phyloP scores from a whole-genome alignment of 2,888 invertebrate genomes.

The Ligdia adustata region DNA sequence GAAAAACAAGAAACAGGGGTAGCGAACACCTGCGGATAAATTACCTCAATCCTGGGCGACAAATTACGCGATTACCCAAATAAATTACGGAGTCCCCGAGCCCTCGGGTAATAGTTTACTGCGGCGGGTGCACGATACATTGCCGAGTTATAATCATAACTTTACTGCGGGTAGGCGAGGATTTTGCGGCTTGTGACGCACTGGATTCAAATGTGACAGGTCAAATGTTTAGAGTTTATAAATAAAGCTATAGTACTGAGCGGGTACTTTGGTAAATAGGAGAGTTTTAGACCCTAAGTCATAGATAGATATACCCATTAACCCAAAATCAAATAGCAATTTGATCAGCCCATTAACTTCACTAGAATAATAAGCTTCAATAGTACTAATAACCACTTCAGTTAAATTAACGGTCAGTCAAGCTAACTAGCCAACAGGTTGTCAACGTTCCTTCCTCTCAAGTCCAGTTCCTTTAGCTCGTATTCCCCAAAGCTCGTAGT shows the following conservation, averaged over 20 bases:
- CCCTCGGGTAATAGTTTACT: slow-evolving; percentile 47
- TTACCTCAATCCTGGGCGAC: slow-evolving; percentile 62
- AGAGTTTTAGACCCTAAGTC: too few relatives aligned
- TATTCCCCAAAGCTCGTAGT: too few relatives aligned
- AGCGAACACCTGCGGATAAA: slow-evolving; percentile 58
- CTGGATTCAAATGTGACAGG: not conserved
- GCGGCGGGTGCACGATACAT: slow-evolving; percentile 43
- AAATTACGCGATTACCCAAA: slow-evolving; percentile 71
- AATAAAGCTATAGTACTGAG: too few relatives aligned
- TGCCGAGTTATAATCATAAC: slow-evolving; percentile 43
- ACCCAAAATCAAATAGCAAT: too few relatives aligned
- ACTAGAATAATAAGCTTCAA: too few relatives aligned
- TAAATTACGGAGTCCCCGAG: slow-evolving; percentile 56
- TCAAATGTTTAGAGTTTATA: slow-evolving; percentile 1
- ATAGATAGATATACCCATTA: too few relatives aligned
- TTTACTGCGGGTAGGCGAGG: slow-evolving; percentile 16
- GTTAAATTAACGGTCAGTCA: too few relatives aligned
- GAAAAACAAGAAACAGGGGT: slow-evolving; percentile 48
- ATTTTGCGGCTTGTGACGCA: slow-evolving; percentile 13
- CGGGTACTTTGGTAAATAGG: too few relatives aligned
- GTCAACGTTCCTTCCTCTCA: too few relatives aligned
- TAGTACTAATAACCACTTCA: too few relatives aligned
- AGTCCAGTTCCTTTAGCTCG: not conserved
- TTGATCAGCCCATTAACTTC: too few relatives aligned
- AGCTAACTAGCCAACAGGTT: too few relatives aligned